Evolutionary conservation across 2,113 vertebrate species (phyloP), one percentile per base, ranked within the genome.

Genomic region (Stigmatopora nigra): DNA sequence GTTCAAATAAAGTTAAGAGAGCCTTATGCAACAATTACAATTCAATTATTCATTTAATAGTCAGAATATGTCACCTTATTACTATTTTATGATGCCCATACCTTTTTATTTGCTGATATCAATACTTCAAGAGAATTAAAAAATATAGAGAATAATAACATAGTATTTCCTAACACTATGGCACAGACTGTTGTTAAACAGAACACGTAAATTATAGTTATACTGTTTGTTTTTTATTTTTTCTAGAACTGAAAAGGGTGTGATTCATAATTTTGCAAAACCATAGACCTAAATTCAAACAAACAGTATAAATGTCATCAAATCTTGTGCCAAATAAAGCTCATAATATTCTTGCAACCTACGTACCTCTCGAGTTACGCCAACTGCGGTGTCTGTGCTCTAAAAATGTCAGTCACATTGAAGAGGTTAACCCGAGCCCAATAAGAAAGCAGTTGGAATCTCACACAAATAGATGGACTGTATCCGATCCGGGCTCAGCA

Each of bases 391-490:
- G 82, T 64, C 78, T 80, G 72, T 82, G 84, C 82, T 88, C 85
- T 79, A 83, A 86, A 88, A 88, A 87, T 81, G 86, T 88, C 87
- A 87, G 79, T 89, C 86, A 85, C 82, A 41, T 69, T 85, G 77
- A 86, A 77, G 84, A 86, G 76, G 84, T 88, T 86, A 88, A 83
- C 78, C 69, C 73, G 56, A n/a, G 70, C 67, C 69, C 68, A 71
- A 69, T 66, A 51, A 63, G 77, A 72, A 68, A 72, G 72, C 73
- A 81, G 84, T 85, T 81, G 86, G 76, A 79, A 85, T 82, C 81
- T 84, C 79, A 82, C 82, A 86, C 81, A 88, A 84, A 86, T 77
- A 84, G 80, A 74, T 60, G 44, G 72, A 71, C 53, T 84, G 60
- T 84, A 89, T 90, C 85, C 85, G 86, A 89, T 85, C 72, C 80